Conservation (phyloP, 1,140 invertebrate genomes). For the Leptinotarsa texana region DNA sequence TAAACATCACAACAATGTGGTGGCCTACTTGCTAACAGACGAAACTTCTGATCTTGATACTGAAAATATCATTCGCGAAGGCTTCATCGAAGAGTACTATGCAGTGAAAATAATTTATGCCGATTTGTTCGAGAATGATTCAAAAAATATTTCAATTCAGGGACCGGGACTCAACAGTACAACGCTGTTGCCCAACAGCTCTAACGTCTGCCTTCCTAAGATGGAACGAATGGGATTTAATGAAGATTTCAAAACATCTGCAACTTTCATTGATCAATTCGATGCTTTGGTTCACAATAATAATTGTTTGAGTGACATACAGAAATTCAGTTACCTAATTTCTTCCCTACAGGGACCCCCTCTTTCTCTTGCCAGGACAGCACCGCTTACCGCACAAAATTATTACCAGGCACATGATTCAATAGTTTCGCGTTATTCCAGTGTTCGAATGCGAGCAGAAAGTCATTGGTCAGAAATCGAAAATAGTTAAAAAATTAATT, state of each 20-base stretch:
- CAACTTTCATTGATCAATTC: background rate
- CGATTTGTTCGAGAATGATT: background rate
- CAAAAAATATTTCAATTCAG: background rate
- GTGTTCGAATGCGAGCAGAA: background rate
- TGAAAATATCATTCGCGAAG: background rate
- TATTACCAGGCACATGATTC: background rate
- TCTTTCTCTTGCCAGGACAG: background rate
- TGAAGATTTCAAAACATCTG: background rate
- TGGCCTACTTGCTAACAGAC: background rate
- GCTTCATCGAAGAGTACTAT: background rate
- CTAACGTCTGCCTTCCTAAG: background rate
- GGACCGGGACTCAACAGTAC: no score
- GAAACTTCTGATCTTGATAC: background rate
- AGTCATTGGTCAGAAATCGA: background rate
- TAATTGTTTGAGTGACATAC: background rate
- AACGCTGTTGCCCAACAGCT: background rate
- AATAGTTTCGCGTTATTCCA: background rate
- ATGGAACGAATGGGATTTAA: background rate
- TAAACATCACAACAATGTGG: background rate
- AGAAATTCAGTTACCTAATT: background rate
- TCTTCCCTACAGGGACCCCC: background rate
- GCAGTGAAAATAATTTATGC: background rate
- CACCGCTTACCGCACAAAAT: background rate
- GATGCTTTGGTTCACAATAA: background rate
- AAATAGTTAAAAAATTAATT: background rate